These are phyloP conservation scores for Hemibagrus guttatus DNA, from an alignment of 2,797 vertebrate genomes.

Conservation along the genomic window DNA sequence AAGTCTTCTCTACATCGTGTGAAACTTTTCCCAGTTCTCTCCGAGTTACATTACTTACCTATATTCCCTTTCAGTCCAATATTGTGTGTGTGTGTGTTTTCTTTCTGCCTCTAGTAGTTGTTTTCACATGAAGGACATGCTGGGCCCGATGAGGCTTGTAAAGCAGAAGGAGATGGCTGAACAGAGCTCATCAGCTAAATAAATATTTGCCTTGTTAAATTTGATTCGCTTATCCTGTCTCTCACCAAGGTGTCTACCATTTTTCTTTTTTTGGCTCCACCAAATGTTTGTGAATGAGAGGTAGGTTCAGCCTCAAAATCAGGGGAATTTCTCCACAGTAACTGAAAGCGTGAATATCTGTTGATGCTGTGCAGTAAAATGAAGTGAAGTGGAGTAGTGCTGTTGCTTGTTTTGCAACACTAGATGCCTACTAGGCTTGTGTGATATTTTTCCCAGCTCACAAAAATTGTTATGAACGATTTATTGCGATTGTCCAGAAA, in stretches of 20 bases:
- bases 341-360: not conserved
- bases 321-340: not conserved
- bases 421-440: not conserved
- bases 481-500: not conserved
- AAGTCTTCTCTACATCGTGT: not conserved
- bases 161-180: constrained; percentile 56
- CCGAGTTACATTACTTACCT: not conserved
- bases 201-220: constrained; percentile 72
- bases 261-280: constrained; percentile 10
- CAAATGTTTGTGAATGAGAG: not conserved
- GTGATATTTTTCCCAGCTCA: not conserved
- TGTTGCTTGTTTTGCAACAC: constrained; percentile 8
- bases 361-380: not conserved
- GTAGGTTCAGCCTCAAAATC: not conserved
- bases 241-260: constrained; percentile 55
- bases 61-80: not conserved
- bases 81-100: not conserved
- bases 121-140: constrained; percentile 66
- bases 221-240: constrained; percentile 65
- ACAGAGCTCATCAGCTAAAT: constrained; percentile 64
- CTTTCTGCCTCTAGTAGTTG: constrained; percentile 44
- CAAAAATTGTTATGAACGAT: not conserved
- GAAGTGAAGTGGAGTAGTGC: constrained; percentile 7
- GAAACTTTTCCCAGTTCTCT: not conserved
- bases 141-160: constrained; percentile 63